Conservation (phyloP, 2,797 vertebrate genomes). For the Adrianichthys oophorus region DNA sequence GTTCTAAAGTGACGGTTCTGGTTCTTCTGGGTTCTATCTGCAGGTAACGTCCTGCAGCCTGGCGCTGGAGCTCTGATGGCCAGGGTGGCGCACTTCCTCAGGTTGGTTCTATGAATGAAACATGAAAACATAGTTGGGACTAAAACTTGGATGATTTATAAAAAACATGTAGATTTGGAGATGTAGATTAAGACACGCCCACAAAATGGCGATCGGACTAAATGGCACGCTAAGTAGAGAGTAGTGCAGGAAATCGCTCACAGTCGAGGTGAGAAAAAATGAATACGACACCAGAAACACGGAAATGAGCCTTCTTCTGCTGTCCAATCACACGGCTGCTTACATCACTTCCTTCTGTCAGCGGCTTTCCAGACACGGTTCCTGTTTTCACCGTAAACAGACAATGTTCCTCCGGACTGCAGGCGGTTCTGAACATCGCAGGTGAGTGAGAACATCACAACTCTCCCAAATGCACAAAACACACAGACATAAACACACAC, state of each 20-base stretch:
- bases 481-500: not conserved
- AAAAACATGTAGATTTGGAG: too few species aligned
- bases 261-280: too few species aligned
- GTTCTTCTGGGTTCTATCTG: not conserved
- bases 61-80: conserved; percentile 87
- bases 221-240: too few species aligned
- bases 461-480: too few species aligned
- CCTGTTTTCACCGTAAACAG: conserved; percentile 86
- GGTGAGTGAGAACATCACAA: too few species aligned
- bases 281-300: too few species aligned
- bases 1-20: not conserved
- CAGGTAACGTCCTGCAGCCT: conserved; percentile 94
- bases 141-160: too few species aligned
- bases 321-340: conserved; percentile 1
- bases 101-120: conserved; percentile 69
- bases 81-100: conserved; percentile 88
- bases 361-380: conserved; percentile 89
- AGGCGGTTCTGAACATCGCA: conserved; percentile 89
- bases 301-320: too few species aligned
- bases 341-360: conserved; percentile 53
- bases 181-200: too few species aligned
- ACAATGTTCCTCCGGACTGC: conserved; percentile 91
- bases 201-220: too few species aligned
- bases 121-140: too few species aligned
- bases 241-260: too few species aligned